Conservation (phyloP, 2,888 invertebrate species). For the Volucella inanis region DNA sequence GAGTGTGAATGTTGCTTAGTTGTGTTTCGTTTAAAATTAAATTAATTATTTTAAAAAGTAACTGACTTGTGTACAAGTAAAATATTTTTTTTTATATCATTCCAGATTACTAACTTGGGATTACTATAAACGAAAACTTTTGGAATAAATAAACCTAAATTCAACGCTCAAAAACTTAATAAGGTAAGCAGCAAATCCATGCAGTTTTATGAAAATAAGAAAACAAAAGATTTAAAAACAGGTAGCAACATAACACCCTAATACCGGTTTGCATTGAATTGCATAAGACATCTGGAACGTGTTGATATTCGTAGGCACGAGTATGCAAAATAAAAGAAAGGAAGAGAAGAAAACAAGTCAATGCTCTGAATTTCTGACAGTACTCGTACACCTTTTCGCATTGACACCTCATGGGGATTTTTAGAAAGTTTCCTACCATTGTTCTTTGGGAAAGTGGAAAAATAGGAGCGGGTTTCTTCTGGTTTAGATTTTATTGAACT, state of each 20-base stretch:
- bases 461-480: constrained; percentile 1
- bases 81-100: neutral
- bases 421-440: constrained; percentile 48
- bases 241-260: constrained; percentile 6
- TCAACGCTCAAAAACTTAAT: constrained; percentile 27
- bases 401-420: constrained; percentile 50
- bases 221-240: neutral
- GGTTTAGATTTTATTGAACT: neutral
- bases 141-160: constrained; percentile 43
- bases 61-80: neutral
- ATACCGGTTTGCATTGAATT: constrained; percentile 11
- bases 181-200: constrained; percentile 42
- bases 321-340: constrained; percentile 31
- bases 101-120: constrained; percentile 36
- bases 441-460: constrained; percentile 7
- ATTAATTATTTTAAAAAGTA: constrained; percentile 17
- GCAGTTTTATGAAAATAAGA: neutral
- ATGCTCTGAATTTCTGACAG: constrained; percentile 18
- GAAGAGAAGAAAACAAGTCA: constrained; percentile 35
- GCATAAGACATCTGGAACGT: constrained; percentile 51
- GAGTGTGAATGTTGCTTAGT: constrained; percentile 20
- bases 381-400: constrained; percentile 44
- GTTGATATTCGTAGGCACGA: constrained; percentile 24
- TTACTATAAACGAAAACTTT: constrained; percentile 42
- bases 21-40: constrained; percentile 22